Evolutionary conservation across 2,113 vertebrate species (phyloP).

Genomic region (Zosterops borbonicus): DNA sequence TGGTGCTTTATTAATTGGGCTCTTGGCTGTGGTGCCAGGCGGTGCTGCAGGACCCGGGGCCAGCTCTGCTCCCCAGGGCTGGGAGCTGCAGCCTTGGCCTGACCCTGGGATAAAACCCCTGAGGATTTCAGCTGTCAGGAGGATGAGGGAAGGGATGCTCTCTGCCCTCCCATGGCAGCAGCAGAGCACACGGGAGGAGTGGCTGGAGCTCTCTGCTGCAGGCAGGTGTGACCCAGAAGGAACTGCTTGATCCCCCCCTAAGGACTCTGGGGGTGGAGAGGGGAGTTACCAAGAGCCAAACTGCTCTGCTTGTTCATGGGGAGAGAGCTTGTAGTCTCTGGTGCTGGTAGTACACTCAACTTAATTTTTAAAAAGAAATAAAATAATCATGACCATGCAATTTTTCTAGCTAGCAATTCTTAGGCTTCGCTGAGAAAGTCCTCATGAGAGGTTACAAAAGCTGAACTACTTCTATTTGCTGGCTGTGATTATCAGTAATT

Average conservation of each 20-base stretch:
- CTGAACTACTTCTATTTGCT: not conserved
- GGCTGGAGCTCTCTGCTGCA: not conserved
- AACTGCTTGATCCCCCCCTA: not conserved
- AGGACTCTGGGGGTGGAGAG: not conserved
- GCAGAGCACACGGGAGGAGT: fast-evolving
- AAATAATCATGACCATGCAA: not conserved
- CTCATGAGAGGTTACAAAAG: constrained; percentile 3
- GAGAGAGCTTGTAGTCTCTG: not conserved
- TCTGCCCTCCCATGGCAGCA: not conserved
- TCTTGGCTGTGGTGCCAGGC: not conserved
- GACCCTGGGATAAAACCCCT: not conserved
- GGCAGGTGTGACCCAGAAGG: not conserved
- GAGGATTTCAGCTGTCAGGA: not conserved
- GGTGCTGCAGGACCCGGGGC: not conserved
- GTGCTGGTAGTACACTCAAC: not conserved
- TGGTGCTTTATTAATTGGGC: not conserved
- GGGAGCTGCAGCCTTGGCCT: not conserved
- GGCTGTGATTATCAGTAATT: not conserved
- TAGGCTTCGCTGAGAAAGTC: not conserved
- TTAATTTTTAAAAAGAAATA: constrained; percentile 13
- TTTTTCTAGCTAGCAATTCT: constrained; percentile 18
- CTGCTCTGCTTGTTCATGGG: not conserved
- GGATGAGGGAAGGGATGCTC: not conserved
- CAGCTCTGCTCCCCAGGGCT: not conserved
- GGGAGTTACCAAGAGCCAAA: not conserved